Percentiles rank a stretch among this genome's conserved stretches.
phyloP scores from a whole-genome alignment of 2,888 invertebrate genomes.

The Conchocele bisecta region DNA sequence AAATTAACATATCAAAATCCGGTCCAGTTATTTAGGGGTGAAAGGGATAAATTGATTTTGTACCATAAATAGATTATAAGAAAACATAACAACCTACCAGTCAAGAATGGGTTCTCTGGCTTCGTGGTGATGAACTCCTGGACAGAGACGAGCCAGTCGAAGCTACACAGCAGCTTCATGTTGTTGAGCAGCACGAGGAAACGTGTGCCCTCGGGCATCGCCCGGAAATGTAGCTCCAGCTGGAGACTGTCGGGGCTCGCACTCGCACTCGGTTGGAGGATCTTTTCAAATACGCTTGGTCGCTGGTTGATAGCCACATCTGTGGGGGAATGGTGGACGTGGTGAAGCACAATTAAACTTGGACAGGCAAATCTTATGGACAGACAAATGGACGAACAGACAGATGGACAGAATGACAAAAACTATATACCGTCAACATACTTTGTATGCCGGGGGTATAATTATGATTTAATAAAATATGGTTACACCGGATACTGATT shows the following conservation, averaged over 20 bases:
- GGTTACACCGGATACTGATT: background rate
- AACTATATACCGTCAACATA: too few species aligned
- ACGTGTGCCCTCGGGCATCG: conserved; percentile 87
- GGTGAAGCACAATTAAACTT: background rate
- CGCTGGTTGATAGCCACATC: conserved; percentile 88
- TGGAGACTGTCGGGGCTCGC: conserved; percentile 79
- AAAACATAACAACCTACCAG: too few species aligned
- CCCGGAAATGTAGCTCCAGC: conserved; percentile 84
- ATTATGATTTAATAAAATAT: too few species aligned
- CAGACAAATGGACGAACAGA: too few species aligned
- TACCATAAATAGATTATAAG: too few species aligned
- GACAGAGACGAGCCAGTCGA: conserved; percentile 96
- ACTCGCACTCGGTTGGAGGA: conserved; percentile 86
- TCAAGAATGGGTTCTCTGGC: conserved; percentile 81
- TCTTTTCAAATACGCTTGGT: conserved; percentile 94
- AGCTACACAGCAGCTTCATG: conserved; percentile 95
- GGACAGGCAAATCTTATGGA: background rate
- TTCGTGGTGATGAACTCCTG: conserved; percentile 88
- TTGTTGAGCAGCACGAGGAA: conserved; percentile 96
- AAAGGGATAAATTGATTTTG: too few species aligned
- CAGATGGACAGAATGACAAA: too few species aligned
- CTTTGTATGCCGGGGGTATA: too few species aligned
- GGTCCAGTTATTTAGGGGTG: too few species aligned
- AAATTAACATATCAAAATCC: too few species aligned
- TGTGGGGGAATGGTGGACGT: too few species aligned